Conservation (phyloP, 2,797 vertebrate species). For the Karalla daura region DNA sequence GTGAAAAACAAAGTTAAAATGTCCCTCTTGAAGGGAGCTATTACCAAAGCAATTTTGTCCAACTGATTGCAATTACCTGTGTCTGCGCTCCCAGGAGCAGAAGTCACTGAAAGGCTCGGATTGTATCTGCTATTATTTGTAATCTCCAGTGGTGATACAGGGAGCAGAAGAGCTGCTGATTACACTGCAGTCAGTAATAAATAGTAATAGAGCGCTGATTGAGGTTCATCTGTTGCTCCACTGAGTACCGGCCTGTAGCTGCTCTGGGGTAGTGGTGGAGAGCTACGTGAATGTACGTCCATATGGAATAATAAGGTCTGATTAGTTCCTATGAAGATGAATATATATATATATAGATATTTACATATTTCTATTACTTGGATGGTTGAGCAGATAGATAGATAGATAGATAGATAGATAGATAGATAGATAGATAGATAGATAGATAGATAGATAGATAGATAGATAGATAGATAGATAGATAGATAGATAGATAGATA, state of each 20-base stretch:
- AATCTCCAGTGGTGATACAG: conserved; percentile 10
- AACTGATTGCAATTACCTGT: conserved; percentile 46
- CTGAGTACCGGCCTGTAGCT: neutral
- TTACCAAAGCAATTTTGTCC: conserved; percentile 35
- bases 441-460: too few relatives aligned
- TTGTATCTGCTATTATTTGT: conserved; percentile 21
- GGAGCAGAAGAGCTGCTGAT: neutral
- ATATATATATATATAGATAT: too few relatives aligned
- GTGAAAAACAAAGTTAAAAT: conserved; percentile 16
- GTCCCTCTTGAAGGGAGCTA: conserved; percentile 26
- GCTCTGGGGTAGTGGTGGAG: neutral
- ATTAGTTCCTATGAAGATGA: too few relatives aligned
- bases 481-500: too few relatives aligned
- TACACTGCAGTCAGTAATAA: neutral
- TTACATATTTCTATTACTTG: too few relatives aligned
- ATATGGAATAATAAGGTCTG: neutral
- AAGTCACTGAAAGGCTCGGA: conserved; percentile 15
- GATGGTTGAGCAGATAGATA: too few relatives aligned
- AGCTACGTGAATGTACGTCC: too few relatives aligned
- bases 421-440: too few relatives aligned
- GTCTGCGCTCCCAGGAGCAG: conserved; percentile 24
- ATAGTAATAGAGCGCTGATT: neutral
- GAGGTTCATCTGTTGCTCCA: neutral
- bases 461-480: too few relatives aligned
- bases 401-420: too few relatives aligned